These are phyloP conservation scores for Diadema setosum DNA, from an alignment of 35 echinoderm and acorn worm species.

Conservation along the genomic window DNA sequence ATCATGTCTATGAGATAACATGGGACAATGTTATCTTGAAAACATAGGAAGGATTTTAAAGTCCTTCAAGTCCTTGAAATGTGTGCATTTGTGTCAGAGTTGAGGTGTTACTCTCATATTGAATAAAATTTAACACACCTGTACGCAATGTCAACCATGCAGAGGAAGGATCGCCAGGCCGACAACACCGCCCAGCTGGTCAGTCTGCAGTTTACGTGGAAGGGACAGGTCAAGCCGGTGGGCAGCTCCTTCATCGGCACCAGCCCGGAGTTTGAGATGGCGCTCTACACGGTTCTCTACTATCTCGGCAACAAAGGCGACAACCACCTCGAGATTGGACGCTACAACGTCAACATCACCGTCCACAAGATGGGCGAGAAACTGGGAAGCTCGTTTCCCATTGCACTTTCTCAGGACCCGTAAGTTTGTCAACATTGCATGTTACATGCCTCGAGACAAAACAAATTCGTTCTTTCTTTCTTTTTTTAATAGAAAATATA, in stretches of 20 bases:
- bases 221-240: slow-evolving; percentile 68
- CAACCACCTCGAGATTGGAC: slow-evolving; percentile 51
- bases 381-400: slow-evolving; percentile 70
- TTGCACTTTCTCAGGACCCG: not conserved
- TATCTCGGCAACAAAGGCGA: slow-evolving; percentile 31
- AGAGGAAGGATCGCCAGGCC: not conserved
- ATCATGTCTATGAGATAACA: too few species aligned
- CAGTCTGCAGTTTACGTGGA: slow-evolving; percentile 92
- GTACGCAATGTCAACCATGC: too few species aligned
- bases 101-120: too few species aligned
- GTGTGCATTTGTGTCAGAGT: too few species aligned
- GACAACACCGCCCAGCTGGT: slow-evolving; percentile 56
- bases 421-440: too few species aligned
- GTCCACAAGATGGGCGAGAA: slow-evolving; percentile 69
- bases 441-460: too few species aligned
- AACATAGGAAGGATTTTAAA: too few species aligned
- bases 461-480: too few species aligned
- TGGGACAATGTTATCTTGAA: too few species aligned
- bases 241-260: slow-evolving; percentile 98
- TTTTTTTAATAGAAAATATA: too few species aligned
- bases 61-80: too few species aligned
- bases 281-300: slow-evolving; percentile 82
- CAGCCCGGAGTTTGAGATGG: slow-evolving; percentile 99
- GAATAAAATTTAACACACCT: too few species aligned
- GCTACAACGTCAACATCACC: slow-evolving; percentile 69